Base-by-base conservation (phyloP, 2,888 invertebrate genomes). In the Pecten maximus region DNA sequence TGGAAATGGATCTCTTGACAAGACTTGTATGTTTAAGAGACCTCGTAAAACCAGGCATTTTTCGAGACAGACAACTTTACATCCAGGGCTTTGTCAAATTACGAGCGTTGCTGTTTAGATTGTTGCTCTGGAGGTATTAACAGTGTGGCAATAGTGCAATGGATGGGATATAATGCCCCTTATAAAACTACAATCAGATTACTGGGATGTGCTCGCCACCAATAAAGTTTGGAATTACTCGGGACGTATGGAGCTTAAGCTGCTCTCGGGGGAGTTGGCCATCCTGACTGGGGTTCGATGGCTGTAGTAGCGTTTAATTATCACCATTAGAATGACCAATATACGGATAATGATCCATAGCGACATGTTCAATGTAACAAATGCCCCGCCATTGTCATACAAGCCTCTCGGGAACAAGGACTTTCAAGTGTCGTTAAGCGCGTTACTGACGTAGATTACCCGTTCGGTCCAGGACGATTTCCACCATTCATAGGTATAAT, bases 261-360 rank as follows among this genome's bases (percentile, higher is more conserved):
- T 16, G 40, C 60, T 91, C 91, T 89, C 91, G 28, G 28, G 89
- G 91, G 91, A 91, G 74, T 74, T 74, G 19, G 74, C 74, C 35
- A 74, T 74, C 74, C 74, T 74, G 74, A 74, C 74, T 74, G 35
- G 74, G 35, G 74, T 23, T 28, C 74, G 74, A 74, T 74, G 74
- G 74, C 28, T 88, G 91, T 91, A 91, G 89, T 91, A 89, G 88
- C 48, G 86, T 60, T 89, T 91, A 88, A 91, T 91, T 91, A 91
- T 88, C 91, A 40, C 91, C 91, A 91, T 91, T 89, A 90, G 87
- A 87, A 28, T 40, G 90, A 87, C 90, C 90, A 88, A 88, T 90
- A 87, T 87, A 74, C 40, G 40, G 40, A 87, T 87, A 90, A 91
- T 87, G 91, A 89, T 87, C 74, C 74, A 28, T 74, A 74, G 28